Evolutionary conservation across 2,888 invertebrate species (phyloP), one percentile per base, ranked within the genome.

Genomic region (Dicycla oo): DNA sequence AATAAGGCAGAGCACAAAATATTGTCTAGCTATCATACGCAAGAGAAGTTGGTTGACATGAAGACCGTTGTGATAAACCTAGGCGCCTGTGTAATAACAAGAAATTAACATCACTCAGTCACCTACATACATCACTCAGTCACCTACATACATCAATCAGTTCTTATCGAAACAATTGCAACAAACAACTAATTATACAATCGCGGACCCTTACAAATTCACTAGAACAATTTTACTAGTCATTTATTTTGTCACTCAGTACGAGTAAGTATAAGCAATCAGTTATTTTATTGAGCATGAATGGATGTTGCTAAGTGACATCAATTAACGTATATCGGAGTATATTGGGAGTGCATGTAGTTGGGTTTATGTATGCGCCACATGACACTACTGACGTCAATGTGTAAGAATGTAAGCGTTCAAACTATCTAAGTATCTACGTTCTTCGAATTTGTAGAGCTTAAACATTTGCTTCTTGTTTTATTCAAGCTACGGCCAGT

Each of bases 81-180:
- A 68, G 80, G 83, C 82, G 85, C 70, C 82, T 58, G 34, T 64
- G 45, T 61, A 51, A 58, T 64, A 60, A 60, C 75, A 66, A 82
- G 65, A 70, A 72, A 72, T 67, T 72, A 67, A 67, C 67, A 80
- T 62, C 57, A 71, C 64, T 65, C 51, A 53, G 58, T 79, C 62
- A 78, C 75, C 75, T 68, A 73, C 45, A 69, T 77, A 58, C 71
- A 73, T 78, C 71, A 63, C 57, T 78, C 75, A 69, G 58, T 79
- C 62, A 78, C 75, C 75, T 68, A 73, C 45, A 69, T 77, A 58
- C 71, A 73, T 78, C 71, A 63, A 54, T 78, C 75, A 69, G n/a
- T 54, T 69, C 23, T 65, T 73, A 83, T 83, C 81, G 62, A 81
- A 85, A 75, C 61, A 71, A 75, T 80, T 78, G 78, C 60, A 85